Conservation (phyloP, 2,113 vertebrate genomes). For the Macrotus californicus region DNA sequence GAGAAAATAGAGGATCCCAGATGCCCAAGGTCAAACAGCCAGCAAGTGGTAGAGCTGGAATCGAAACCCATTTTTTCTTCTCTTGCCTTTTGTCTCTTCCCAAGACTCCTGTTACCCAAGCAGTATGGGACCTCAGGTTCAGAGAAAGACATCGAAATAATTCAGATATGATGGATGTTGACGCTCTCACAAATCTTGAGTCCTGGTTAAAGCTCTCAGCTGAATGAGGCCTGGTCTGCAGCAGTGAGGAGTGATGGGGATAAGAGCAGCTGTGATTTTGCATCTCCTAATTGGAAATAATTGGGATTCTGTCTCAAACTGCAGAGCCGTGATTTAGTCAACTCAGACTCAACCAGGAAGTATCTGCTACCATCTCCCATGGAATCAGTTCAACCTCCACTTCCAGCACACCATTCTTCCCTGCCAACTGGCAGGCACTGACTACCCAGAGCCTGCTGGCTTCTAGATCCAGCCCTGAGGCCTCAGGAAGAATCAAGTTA, state of each 20-base stretch:
- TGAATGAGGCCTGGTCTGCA: conserved; percentile 5
- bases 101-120: neutral
- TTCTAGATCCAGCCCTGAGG: neutral
- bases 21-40: neutral
- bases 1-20: neutral
- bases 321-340: conserved; percentile 74
- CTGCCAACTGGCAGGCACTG: conserved; percentile 46
- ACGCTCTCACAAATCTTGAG: neutral
- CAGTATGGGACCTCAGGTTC: neutral
- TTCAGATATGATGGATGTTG: neutral
- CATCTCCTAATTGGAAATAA: conserved; percentile 78
- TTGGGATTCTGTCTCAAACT: conserved; percentile 77
- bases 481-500: neutral
- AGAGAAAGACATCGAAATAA: neutral
- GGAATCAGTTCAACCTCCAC: conserved; percentile 67
- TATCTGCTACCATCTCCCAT: conserved; percentile 74
- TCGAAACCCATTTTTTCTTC: neutral
- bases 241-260: neutral
- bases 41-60: neutral
- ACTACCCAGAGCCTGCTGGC: neutral
- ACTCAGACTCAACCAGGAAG: conserved; percentile 65
- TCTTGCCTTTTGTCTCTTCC: neutral
- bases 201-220: neutral
- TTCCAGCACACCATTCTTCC: conserved; percentile 22
- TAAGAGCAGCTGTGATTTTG: conserved; percentile 73